Evolutionary conservation across 2,888 invertebrate genomes (phyloP).

Genomic region (Aspidiotus destructor): DNA sequence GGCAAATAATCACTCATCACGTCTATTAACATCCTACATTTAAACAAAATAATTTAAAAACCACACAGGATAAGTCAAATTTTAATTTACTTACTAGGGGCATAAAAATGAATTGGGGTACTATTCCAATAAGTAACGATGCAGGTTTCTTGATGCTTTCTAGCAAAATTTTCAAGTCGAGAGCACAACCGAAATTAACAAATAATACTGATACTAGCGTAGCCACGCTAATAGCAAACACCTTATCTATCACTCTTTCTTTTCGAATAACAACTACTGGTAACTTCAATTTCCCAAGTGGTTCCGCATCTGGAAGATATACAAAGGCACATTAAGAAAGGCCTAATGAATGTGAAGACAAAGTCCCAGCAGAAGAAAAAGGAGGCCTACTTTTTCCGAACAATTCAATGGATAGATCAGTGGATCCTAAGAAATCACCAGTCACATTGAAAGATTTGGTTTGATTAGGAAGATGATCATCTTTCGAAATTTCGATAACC

Average conservation of each 20-base stretch:
- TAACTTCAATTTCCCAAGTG: slow-evolving; percentile 3
- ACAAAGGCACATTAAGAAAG: no score
- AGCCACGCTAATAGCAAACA: slow-evolving; percentile 67
- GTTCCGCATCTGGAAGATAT: no score
- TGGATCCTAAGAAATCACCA: slow-evolving; percentile 7
- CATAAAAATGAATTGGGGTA: slow-evolving; percentile 72
- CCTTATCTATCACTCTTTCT: slow-evolving; percentile 56
- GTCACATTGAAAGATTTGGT: slow-evolving; percentile 2
- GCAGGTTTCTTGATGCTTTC: slow-evolving; percentile 59
- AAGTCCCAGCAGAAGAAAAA: no score
- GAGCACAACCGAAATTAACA: slow-evolving; percentile 82
- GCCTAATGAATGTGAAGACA: no score
- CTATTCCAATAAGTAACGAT: slow-evolving; percentile 67
- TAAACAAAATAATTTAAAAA: no score
- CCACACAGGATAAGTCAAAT: no score
- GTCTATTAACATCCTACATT: no score
- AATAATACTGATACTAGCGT: slow-evolving; percentile 68
- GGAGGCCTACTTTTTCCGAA: no score
- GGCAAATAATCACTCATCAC: no score
- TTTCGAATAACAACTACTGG: slow-evolving; percentile 51
- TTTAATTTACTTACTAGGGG: slow-evolving; percentile 55
- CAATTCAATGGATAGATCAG: neutral
- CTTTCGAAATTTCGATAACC: neutral
- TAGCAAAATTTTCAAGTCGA: slow-evolving; percentile 62
- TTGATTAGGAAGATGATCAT: neutral